Base-by-base conservation (phyloP, 2,888 invertebrate genomes). In the Hololepta plana region DNA sequence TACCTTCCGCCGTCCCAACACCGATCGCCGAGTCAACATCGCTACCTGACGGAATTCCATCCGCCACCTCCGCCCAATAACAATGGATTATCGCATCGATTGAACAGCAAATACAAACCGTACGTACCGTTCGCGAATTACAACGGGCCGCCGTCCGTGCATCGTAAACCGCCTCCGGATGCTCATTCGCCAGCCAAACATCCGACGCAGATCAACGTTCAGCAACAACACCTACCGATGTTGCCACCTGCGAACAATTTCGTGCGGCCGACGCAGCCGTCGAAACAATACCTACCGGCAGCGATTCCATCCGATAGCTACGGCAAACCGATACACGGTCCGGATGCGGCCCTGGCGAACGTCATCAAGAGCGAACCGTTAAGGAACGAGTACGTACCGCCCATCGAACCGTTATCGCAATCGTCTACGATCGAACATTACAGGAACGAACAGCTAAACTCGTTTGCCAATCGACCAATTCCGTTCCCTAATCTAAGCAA, bases 401-500 rank as follows among this genome's bases (percentile, higher is more conserved):
- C 44, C 3, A 23, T 33, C 4, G 42, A 45, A 28, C 41, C 44
- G 22, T 29, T 47, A 27, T 41, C 46, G 12, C 32, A 44, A 26
- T 29, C 43, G 3, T 41, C 41, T 20, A 43, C 36, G 10, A 35
- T 43, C 26, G 38, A 36, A 20, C 27, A 34, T 12, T n/a, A n/a
- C n/a, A n/a, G n/a, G n/a, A 31, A 37, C 8, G 32, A 31, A 7
- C 26, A 22, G 10, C 16, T 31, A 5, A 27, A 23, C 6, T 33
- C 32, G 12, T n/a, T n/a, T n/a, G 30, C 32, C 7, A 31, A 28
- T 15, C 28, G 32, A 14, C 28, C 32, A 19, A 63, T 74, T 27
- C 67, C 71, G 3, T 53, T 73, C 37, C 73, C 75, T 1, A 69
- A 69, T 43, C 47, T 75, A 16, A 72, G 69, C 38, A 57, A 64